phyloP scores from a whole-genome alignment of 2,888 invertebrate species.

The Melieria crassipennis region DNA sequence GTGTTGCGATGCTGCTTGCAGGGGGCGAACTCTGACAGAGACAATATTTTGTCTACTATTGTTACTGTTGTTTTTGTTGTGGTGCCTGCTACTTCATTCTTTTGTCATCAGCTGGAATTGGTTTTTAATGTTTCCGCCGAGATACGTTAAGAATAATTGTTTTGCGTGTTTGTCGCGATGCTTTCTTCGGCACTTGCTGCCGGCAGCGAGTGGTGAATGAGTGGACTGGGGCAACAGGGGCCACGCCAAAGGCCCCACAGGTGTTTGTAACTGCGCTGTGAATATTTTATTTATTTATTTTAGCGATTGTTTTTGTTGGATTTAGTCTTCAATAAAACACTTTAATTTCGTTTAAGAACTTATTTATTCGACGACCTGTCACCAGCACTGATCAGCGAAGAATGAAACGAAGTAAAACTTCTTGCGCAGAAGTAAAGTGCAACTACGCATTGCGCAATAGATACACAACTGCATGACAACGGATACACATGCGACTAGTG shows the following conservation, averaged over 20 bases:
- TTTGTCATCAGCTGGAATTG: slow-evolving; percentile 65
- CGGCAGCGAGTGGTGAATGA: not conserved
- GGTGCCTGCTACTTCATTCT: slow-evolving; percentile 36
- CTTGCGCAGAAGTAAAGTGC: too few relatives aligned
- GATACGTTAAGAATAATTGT: slow-evolving; percentile 66
- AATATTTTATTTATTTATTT: slow-evolving; percentile 1
- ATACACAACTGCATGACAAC: too few relatives aligned
- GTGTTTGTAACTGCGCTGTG: slow-evolving; percentile 28
- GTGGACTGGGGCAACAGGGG: not conserved
- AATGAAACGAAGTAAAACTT: too few relatives aligned
- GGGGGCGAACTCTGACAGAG: too few relatives aligned
- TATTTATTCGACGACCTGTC: too few relatives aligned
- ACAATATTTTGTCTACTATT: too few relatives aligned
- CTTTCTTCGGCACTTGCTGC: slow-evolving; percentile 12
- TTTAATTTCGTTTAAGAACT: too few relatives aligned
- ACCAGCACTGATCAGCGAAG: too few relatives aligned
- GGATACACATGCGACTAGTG: too few relatives aligned
- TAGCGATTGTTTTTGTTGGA: not conserved
- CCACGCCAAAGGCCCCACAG: slow-evolving; percentile 35
- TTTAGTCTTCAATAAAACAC: too few relatives aligned
- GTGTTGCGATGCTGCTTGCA: slow-evolving; percentile 23
- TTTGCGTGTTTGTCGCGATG: slow-evolving; percentile 56
- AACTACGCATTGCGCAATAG: too few relatives aligned
- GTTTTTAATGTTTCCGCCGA: slow-evolving; percentile 66
- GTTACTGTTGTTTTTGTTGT: not conserved